Conservation (phyloP, 2,113 vertebrate genomes). For the Neomonachus schauinslandi region DNA sequence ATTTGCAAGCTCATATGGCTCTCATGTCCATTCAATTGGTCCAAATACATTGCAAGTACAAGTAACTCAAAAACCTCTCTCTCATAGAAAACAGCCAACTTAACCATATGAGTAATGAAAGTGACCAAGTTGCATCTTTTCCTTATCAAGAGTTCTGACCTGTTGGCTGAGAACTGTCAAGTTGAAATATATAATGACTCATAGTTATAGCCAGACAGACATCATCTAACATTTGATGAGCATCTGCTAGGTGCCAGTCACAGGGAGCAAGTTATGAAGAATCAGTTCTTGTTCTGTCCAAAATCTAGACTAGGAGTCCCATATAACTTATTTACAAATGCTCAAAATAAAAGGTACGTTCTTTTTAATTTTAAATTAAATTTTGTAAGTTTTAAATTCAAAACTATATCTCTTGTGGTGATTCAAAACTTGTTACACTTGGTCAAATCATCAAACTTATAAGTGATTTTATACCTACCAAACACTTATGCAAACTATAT, state of each 20-base stretch:
- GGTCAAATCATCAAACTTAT: neutral
- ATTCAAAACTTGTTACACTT: neutral
- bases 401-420: neutral
- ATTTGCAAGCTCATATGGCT: neutral
- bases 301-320: neutral
- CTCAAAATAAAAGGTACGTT: constrained; percentile 4
- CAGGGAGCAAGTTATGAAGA: neutral
- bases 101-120: neutral
- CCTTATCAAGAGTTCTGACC: neutral
- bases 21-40: neutral
- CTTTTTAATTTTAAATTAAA: neutral
- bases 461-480: neutral
- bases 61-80: neutral
- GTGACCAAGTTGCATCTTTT: neutral
- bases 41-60: neutral
- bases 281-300: neutral
- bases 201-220: neutral
- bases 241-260: neutral
- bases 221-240: neutral
- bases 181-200: neutral
- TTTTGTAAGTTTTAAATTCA: neutral
- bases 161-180: neutral
- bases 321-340: neutral
- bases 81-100: neutral
- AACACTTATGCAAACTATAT: neutral